Conservation (phyloP, 1,140 invertebrate genomes). For the Hesperophylax magnus region DNA sequence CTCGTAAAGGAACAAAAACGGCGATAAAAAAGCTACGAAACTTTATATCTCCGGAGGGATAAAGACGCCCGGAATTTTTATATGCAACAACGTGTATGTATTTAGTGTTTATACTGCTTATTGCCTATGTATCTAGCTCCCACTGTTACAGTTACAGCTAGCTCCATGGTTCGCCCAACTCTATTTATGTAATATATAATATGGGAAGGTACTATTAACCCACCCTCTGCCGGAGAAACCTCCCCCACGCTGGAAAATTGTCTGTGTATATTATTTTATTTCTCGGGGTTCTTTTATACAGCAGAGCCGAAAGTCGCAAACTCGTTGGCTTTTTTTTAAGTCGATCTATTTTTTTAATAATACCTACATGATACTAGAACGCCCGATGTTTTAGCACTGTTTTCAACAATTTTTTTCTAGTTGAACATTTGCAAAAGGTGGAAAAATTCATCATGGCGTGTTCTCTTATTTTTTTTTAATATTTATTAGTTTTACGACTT, state of each 20-base stretch:
- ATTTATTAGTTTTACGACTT: too few species aligned
- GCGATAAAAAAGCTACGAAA: conserved; percentile 17
- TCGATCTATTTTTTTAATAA: too few species aligned
- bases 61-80: neutral
- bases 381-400: too few species aligned
- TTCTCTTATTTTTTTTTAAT: too few species aligned
- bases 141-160: too few species aligned
- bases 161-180: neutral
- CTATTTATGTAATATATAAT: neutral
- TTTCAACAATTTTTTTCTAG: too few species aligned
- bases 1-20: conserved; percentile 17
- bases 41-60: conserved; percentile 16
- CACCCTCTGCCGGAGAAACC: neutral
- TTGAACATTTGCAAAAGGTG: too few species aligned
- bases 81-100: neutral
- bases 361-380: too few species aligned
- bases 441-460: too few species aligned
- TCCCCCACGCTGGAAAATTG: conserved; percentile 10
- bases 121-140: neutral
- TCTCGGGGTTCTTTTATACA: neutral
- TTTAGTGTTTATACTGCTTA: neutral
- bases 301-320: neutral
- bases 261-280: neutral
- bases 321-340: neutral
- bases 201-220: neutral